Conservation (phyloP, 2,888 invertebrate genomes). For the Andrena camellia region DNA sequence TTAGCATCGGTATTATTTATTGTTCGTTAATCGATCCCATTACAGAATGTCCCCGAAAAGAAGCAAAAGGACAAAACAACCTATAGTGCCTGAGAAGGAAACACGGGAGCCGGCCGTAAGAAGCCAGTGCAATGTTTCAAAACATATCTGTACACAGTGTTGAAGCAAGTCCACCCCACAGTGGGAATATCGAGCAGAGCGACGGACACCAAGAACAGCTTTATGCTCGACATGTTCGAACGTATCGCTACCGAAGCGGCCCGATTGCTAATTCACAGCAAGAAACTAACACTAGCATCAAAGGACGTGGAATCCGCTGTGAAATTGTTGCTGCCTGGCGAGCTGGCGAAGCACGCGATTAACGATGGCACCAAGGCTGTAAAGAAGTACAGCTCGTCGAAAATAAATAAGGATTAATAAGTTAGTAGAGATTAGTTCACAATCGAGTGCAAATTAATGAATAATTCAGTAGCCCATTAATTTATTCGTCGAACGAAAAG, state of each 20-base stretch:
- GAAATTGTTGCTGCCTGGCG: neutral
- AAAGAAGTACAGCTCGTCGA: neutral
- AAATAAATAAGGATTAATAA: neutral
- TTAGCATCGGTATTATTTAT: neutral
- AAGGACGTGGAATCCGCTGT: neutral
- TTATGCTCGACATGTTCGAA: neutral
- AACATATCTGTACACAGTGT: neutral
- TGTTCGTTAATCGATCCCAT: no score
- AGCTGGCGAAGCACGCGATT: neutral
- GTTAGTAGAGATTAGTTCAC: no score
- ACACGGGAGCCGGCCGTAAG: fast-evolving
- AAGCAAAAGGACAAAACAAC: neutral
- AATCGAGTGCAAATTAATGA: no score
- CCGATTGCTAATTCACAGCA: fast-evolving
- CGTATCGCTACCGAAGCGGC: neutral
- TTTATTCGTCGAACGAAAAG: no score
- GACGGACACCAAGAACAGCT: neutral
- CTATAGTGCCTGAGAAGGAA: no score
- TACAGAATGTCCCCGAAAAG: neutral
- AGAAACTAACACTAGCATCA: neutral
- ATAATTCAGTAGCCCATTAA: no score
- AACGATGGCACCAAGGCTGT: neutral
- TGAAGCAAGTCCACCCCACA: neutral
- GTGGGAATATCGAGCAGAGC: neutral
- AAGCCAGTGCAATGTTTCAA: neutral